Conservation (phyloP, 2,888 invertebrate species). For the Glyphotaelius pellucidus region DNA sequence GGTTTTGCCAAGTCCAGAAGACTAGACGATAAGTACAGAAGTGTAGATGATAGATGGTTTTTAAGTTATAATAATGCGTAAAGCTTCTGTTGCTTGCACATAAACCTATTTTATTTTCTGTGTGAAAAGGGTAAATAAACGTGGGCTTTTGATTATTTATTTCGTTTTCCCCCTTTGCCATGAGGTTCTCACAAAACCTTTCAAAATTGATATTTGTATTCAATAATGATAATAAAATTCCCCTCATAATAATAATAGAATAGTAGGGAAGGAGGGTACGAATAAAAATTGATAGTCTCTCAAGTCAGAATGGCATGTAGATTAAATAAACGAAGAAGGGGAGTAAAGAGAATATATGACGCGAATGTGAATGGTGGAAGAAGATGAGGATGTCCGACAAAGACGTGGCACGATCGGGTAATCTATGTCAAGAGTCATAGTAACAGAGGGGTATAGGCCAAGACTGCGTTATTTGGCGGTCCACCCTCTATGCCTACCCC, state of each 20-base stretch:
- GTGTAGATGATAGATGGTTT: background rate
- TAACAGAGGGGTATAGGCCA: no score
- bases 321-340: no score
- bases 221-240: background rate
- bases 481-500: no score
- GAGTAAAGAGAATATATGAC: no score
- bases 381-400: no score
- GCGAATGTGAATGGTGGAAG: no score
- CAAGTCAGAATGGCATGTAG: no score
- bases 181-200: background rate
- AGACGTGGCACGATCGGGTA: no score
- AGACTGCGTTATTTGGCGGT: no score
- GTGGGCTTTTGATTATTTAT: background rate
- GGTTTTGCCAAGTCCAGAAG: background rate
- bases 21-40: no score
- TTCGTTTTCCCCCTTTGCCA: background rate
- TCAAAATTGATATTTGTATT: background rate
- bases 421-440: no score
- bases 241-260: background rate
- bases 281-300: no score
- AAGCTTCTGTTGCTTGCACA: background rate
- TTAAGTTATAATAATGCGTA: background rate
- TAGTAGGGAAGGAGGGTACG: background rate
- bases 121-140: background rate
- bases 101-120: background rate